A percentile compares a stretch with the other conserved stretches of the same genome.
Evolutionary conservation across 1,140 invertebrate genomes (phyloP).

Genomic region (Cotesia typhae): DNA sequence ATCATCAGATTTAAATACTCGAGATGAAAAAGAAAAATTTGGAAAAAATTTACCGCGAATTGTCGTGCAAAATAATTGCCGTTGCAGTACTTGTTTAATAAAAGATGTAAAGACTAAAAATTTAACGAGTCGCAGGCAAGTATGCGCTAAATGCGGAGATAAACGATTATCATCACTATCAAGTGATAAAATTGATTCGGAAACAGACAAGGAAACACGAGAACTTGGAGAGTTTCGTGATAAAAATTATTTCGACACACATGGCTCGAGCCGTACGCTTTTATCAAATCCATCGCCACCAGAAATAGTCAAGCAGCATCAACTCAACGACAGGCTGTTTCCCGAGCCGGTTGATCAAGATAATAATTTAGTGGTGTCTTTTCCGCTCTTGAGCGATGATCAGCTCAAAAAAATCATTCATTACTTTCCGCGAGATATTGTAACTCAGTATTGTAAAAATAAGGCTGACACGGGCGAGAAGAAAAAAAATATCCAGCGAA

Average conservation of each 20-base stretch:
- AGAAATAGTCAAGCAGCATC: slow-evolving; percentile 48
- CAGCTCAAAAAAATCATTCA: slow-evolving; percentile 50
- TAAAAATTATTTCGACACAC: slow-evolving; percentile 59
- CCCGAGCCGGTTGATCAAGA: slow-evolving; percentile 44
- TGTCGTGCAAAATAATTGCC: slow-evolving; percentile 23
- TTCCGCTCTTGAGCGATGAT: slow-evolving; percentile 47
- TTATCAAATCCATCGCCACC: slow-evolving; percentile 44
- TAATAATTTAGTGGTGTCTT: slow-evolving; percentile 51
- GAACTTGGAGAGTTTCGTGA: slow-evolving; percentile 52
- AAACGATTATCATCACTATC: slow-evolving; percentile 24
- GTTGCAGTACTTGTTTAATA: slow-evolving; percentile 5
- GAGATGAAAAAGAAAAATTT: not conserved
- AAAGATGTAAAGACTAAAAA: slow-evolving; percentile 13
- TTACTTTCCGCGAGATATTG: slow-evolving; percentile 54
- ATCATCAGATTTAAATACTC: not conserved
- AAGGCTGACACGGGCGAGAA: slow-evolving; percentile 48
- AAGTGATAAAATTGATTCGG: slow-evolving; percentile 22
- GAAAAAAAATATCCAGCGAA: too few species aligned
- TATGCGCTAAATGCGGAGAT: slow-evolving; percentile 20
- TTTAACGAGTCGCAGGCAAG: not conserved
- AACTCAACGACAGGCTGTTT: slow-evolving; percentile 55
- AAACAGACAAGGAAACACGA: slow-evolving; percentile 31
- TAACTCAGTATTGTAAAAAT: slow-evolving; percentile 49
- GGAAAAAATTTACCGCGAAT: slow-evolving; percentile 7
- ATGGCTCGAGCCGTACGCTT: slow-evolving; percentile 50